A percentile compares a stretch with the other conserved stretches of the same genome.
Evolutionary conservation across 2,888 invertebrate genomes (phyloP).

Genomic region (Eubasilissa splendida): DNA sequence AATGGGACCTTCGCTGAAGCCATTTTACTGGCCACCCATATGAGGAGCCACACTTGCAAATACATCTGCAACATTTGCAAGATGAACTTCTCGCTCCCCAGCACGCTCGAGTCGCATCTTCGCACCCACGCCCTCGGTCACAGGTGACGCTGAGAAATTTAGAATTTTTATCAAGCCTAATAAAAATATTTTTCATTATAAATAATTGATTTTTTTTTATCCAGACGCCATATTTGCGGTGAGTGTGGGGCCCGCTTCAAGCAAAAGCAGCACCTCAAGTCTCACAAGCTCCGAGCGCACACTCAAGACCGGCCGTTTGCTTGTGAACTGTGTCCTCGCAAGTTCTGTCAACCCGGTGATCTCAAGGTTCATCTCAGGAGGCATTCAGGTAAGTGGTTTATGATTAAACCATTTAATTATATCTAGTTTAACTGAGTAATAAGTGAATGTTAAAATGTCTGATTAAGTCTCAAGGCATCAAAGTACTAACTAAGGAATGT

Average conservation of each 20-base stretch:
- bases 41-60: conserved; percentile 19
- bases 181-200: conserved; percentile 6
- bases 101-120: conserved; percentile 31
- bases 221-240: conserved; percentile 35
- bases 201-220: not conserved
- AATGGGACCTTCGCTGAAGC: too few species aligned
- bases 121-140: conserved; percentile 10
- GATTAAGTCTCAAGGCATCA: too few species aligned
- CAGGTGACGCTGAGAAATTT: too few species aligned
- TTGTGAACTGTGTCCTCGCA: conserved; percentile 41
- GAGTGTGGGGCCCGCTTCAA: conserved; percentile 41
- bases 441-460: too few species aligned
- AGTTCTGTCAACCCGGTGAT: conserved; percentile 42
- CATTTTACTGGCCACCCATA: too few species aligned
- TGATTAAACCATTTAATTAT: too few species aligned
- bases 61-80: conserved; percentile 47
- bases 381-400: conserved; percentile 44
- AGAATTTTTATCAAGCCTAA: not conserved
- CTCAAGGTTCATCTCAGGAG: conserved; percentile 46
- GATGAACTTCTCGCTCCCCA: conserved; percentile 34
- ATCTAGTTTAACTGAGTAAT: too few species aligned
- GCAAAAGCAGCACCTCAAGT: conserved; percentile 34
- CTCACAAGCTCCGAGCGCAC: conserved; percentile 44
- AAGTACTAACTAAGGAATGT: too few species aligned
- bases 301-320: conserved; percentile 15